Evolutionary conservation across 53 echinoderm and acorn worm species (phyloP).

Genomic region (Mesocentrotus franciscanus): DNA sequence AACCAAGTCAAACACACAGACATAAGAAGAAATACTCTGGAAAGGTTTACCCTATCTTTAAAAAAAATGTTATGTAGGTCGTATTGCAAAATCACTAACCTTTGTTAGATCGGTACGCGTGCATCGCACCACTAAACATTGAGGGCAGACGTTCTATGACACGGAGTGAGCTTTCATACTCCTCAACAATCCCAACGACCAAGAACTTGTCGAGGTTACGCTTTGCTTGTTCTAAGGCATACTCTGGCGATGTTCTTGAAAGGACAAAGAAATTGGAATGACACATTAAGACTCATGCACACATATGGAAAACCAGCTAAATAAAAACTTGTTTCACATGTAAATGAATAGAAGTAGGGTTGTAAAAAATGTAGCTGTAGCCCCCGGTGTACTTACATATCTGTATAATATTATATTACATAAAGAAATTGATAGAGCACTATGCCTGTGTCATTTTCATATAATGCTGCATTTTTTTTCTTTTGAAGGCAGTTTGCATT

Average conservation of each 20-base stretch:
- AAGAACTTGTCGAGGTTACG: conserved; percentile 69
- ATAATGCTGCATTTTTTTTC: too few species aligned
- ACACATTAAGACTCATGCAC: background rate
- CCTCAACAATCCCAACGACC: conserved; percentile 72
- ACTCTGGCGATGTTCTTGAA: conserved; percentile 32
- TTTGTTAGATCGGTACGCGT: conserved; percentile 54
- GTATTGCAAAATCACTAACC: background rate
- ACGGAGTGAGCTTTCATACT: conserved; percentile 68
- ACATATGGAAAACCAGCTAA: background rate
- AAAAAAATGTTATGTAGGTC: background rate
- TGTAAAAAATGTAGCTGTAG: background rate
- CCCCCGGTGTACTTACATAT: too few species aligned
- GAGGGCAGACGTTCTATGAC: conserved; percentile 72
- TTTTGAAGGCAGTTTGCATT: too few species aligned
- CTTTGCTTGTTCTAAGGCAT: conserved; percentile 68
- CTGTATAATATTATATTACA: too few species aligned
- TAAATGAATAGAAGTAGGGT: background rate
- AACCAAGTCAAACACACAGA: too few species aligned
- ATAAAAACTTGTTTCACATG: background rate
- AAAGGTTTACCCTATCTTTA: too few species aligned
- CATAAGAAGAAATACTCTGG: too few species aligned
- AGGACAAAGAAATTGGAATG: background rate
- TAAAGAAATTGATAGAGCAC: too few species aligned
- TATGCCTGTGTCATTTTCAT: too few species aligned
- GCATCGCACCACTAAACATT: conserved; percentile 57